Evolutionary conservation across 2,888 invertebrate species (phyloP).

Genomic region (Calameuta filiformis): DNA sequence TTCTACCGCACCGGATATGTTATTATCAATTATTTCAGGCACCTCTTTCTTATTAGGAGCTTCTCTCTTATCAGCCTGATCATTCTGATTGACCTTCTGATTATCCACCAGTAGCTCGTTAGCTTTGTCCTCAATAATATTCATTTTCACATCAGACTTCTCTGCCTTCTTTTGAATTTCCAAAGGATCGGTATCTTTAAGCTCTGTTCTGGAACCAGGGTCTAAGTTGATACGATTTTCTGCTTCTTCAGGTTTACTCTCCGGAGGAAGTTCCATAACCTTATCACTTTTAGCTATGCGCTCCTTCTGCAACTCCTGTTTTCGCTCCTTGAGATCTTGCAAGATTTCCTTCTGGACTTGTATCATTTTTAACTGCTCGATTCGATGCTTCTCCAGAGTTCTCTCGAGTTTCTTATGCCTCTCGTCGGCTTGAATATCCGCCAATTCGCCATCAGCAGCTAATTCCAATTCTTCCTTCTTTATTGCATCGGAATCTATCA

Average conservation of each 20-base stretch:
- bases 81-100: neutral
- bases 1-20: conserved; percentile 32
- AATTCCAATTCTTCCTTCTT: conserved; percentile 67
- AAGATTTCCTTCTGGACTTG: conserved; percentile 76
- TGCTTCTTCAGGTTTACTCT: neutral
- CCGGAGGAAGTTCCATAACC: neutral
- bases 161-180: neutral
- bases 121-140: neutral
- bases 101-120: neutral
- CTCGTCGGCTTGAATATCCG: conserved; percentile 50
- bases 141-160: neutral
- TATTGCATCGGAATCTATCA: conserved; percentile 61
- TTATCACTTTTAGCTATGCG: conserved; percentile 37
- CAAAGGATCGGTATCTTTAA: neutral
- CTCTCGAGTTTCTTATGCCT: conserved; percentile 58
- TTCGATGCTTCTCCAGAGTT: conserved; percentile 76
- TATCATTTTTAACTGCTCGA: conserved; percentile 76
- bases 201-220: neutral
- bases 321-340: conserved; percentile 71
- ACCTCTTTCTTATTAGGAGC: neutral
- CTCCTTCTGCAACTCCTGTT: conserved; percentile 66
- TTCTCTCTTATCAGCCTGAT: neutral
- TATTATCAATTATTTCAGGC: conserved; percentile 21
- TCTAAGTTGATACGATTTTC: neutral
- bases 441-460: conserved; percentile 59